Evolutionary conservation across 2,888 invertebrate genomes (phyloP).

Genomic region (Ashinkailepas kermadecensis): DNA sequence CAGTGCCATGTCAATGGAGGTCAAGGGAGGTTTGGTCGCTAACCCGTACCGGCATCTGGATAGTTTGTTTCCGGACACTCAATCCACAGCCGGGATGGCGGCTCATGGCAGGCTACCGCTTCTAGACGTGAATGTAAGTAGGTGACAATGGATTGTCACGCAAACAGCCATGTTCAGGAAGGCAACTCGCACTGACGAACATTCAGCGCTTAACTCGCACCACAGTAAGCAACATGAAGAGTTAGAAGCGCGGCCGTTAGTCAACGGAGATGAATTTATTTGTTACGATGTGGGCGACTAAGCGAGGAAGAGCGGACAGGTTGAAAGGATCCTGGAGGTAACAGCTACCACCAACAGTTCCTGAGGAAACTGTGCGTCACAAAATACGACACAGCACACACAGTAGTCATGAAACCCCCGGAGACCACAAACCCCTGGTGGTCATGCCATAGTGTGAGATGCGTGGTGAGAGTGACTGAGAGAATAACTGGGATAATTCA

Average conservation of each 20-base stretch:
- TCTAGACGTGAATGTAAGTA: neutral
- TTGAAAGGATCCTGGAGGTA: no score
- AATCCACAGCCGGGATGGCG: neutral
- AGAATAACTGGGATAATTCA: no score
- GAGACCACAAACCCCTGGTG: no score
- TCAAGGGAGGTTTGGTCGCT: no score
- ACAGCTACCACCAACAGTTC: no score
- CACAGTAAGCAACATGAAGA: neutral
- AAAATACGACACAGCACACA: no score
- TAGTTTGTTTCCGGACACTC: neutral
- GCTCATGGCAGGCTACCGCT: neutral
- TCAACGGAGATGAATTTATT: neutral
- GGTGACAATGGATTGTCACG: neutral
- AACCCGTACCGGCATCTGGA: neutral
- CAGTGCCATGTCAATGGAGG: neutral
- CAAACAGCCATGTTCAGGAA: neutral
- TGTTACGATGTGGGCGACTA: neutral
- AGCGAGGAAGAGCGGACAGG: no score
- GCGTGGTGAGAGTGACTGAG: no score
- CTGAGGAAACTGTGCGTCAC: no score
- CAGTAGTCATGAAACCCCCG: no score
- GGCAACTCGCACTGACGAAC: neutral
- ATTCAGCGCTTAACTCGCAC: neutral
- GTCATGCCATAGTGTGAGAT: no score
- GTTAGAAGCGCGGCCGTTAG: neutral